Evolutionary conservation across 2,113 vertebrate genomes (phyloP).

Genomic region (Silurus meridionalis): DNA sequence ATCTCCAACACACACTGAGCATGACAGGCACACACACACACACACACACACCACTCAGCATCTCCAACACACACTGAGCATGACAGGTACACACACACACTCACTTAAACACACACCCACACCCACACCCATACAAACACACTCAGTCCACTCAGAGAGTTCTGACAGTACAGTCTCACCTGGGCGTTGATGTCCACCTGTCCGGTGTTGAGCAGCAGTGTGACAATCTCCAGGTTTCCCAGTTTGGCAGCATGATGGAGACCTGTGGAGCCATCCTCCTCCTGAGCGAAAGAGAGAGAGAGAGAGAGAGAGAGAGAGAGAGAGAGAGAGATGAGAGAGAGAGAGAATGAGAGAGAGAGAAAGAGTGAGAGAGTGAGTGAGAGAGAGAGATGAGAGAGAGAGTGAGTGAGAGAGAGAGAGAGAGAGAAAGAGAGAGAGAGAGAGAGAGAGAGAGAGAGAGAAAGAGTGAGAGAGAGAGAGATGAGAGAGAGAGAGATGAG

Average conservation of each 20-base stretch:
- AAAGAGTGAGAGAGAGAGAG: not conserved
- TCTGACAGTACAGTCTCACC: conserved; percentile 62
- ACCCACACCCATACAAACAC: not conserved
- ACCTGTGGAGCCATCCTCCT: conserved; percentile 87
- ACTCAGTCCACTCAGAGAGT: not conserved
- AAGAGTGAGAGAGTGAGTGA: too few species aligned
- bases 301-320: too few species aligned
- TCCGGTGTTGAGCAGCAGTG: conserved; percentile 83
- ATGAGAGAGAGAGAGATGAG: too few species aligned
- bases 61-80: too few species aligned
- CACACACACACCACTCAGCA: too few species aligned
- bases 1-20: too few species aligned
- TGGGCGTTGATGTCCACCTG: conserved; percentile 90
- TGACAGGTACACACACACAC: too few species aligned
- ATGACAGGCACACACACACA: too few species aligned
- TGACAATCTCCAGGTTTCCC: conserved; percentile 84
- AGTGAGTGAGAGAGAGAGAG: not conserved
- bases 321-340: too few species aligned
- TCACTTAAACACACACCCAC: not conserved
- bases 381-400: too few species aligned
- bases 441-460: not conserved
- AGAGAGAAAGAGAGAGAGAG: not conserved
- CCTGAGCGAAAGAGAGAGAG: too few species aligned
- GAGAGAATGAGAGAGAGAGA: too few species aligned
- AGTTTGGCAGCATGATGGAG: conserved; percentile 90